phyloP scores from a whole-genome alignment of 2,113 vertebrate genomes.

The Apaloderma vittatum region DNA sequence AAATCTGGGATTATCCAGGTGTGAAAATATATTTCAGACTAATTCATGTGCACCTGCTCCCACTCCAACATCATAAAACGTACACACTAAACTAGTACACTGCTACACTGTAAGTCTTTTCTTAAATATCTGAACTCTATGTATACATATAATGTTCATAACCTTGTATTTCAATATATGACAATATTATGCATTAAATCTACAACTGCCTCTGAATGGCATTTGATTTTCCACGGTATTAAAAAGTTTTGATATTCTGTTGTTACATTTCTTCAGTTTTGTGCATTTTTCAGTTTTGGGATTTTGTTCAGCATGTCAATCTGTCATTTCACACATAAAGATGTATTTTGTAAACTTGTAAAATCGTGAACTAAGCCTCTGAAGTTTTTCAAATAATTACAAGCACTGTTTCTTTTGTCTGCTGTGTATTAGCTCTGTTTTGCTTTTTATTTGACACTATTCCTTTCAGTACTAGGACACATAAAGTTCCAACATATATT shows the following conservation, averaged over 20 bases:
- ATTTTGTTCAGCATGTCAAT: slow-evolving; percentile 10
- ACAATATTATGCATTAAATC: neutral
- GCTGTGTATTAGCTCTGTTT: neutral
- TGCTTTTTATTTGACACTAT: neutral
- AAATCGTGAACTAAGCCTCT: neutral
- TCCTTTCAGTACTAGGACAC: neutral
- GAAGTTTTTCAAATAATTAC: slow-evolving; percentile 10
- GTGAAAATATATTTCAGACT: neutral
- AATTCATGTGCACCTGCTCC: neutral
- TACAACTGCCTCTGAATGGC: neutral
- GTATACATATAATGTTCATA: neutral
- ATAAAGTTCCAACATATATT: neutral
- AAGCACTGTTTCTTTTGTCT: neutral
- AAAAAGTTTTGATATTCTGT: neutral
- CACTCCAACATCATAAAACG: neutral
- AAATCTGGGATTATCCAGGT: neutral
- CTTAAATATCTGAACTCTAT: neutral
- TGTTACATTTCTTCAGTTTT: neutral
- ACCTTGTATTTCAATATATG: neutral
- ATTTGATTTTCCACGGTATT: neutral
- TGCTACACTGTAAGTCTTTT: neutral
- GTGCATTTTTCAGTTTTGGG: neutral
- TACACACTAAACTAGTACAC: neutral
- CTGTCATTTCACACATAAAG: slow-evolving; percentile 23
- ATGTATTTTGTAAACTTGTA: neutral